Evolutionary conservation across 1,140 invertebrate species (phyloP).

Genomic region (Phortica variegata): DNA sequence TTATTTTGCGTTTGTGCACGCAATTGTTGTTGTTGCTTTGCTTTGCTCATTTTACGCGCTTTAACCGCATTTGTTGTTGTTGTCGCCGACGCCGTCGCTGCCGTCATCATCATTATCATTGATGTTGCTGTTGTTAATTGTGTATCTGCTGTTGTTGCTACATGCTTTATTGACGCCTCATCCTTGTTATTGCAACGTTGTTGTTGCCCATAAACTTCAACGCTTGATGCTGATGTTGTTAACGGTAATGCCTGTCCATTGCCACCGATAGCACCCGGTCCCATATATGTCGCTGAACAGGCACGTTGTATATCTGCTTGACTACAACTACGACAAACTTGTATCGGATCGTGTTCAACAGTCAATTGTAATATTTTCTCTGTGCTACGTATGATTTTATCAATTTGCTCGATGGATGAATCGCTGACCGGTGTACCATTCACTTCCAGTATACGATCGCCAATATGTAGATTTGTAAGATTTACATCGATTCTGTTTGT

Average conservation of each 20-base stretch:
- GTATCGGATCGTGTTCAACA: conserved; percentile 85
- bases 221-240: conserved; percentile 47
- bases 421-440: conserved; percentile 85
- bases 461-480: conserved; percentile 83
- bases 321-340: conserved; percentile 59
- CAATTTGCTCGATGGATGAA: conserved; percentile 71
- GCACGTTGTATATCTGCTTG: conserved; percentile 46
- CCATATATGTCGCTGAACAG: conserved; percentile 33
- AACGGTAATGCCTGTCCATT: conserved; percentile 27
- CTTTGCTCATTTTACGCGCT: conserved; percentile 35
- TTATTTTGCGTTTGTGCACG: conserved; percentile 5
- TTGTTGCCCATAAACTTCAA: conserved; percentile 38
- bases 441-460: conserved; percentile 88
- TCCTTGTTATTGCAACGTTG: conserved; percentile 30
- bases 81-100: too few relatives aligned
- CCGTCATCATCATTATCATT: too few relatives aligned
- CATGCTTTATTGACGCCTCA: conserved; percentile 23
- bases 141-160: too few relatives aligned
- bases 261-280: too few relatives aligned
- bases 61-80: conserved; percentile 10
- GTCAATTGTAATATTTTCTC: conserved; percentile 73
- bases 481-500: conserved; percentile 73
- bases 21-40: conserved; percentile 9
- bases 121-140: too few relatives aligned
- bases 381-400: conserved; percentile 72